A percentile compares a stretch with the other conserved stretches of the same genome.
Conservation (phyloP, 1,140 invertebrate genomes). For the Bombus huntii region DNA sequence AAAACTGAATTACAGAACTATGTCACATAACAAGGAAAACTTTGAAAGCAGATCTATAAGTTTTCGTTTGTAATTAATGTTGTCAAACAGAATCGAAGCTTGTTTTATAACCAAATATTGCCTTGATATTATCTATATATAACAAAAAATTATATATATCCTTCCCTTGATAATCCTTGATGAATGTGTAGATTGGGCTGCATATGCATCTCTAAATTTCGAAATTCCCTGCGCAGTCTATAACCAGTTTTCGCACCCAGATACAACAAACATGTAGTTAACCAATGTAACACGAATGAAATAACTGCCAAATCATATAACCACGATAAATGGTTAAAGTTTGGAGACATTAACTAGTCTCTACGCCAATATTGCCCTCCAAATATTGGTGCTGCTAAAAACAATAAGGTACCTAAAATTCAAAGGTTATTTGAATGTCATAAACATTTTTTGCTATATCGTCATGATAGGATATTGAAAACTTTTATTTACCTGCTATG, state of each 20-base stretch:
- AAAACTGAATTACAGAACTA: background rate
- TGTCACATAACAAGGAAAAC: background rate
- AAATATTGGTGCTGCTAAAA: constrained; percentile 94
- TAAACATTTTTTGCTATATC: background rate
- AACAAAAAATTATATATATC: constrained; percentile 68
- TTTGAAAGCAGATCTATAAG: background rate
- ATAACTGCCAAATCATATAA: constrained; percentile 95
- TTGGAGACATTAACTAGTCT: constrained; percentile 97
- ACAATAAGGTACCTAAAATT: constrained; percentile 84
- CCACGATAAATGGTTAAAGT: constrained; percentile 98
- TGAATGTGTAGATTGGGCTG: constrained; percentile 86
- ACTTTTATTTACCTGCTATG: constrained; percentile 86
- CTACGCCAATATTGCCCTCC: constrained; percentile 94
- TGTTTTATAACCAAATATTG: background rate
- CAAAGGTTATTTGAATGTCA: background rate
- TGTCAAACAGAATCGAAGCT: background rate
- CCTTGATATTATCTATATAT: background rate
- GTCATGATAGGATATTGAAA: constrained; percentile 72
- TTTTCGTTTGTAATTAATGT: background rate
- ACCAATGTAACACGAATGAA: constrained; percentile 89
- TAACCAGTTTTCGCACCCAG: constrained; percentile 88
- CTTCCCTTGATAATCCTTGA: constrained; percentile 76
- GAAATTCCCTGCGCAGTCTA: constrained; percentile 82
- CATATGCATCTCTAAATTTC: constrained; percentile 91
- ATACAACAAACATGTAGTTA: constrained; percentile 89